Percentiles rank a stretch among this genome's conserved stretches.
Evolutionary conservation across 1,140 invertebrate genomes (phyloP).

Genomic region (Drosophila simulans): DNA sequence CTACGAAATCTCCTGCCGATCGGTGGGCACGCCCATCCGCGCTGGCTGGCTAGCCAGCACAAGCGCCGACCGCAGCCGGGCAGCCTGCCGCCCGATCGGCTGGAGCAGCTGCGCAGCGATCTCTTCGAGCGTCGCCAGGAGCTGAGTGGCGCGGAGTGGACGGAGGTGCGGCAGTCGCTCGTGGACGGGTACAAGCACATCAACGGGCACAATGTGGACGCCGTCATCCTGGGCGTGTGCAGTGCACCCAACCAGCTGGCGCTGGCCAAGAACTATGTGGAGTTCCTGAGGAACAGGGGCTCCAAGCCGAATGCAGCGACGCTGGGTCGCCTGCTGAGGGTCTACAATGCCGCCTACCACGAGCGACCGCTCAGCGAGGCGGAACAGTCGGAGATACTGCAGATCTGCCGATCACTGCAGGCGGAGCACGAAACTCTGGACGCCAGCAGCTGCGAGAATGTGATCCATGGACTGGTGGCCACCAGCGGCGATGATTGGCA

Average conservation of each 20-base stretch:
- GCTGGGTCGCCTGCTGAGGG: conserved; percentile 85
- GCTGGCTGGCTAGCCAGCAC: conserved; percentile 49
- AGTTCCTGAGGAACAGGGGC: conserved; percentile 85
- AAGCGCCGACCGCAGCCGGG: conserved; percentile 48
- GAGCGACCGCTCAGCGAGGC: conserved; percentile 78
- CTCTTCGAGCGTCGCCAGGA: conserved; percentile 42
- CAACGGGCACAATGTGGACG: conserved; percentile 86
- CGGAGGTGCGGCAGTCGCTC: conserved; percentile 40
- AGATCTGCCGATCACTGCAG: conserved; percentile 86
- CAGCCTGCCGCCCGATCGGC: conserved; percentile 42
- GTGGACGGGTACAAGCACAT: conserved; percentile 68
- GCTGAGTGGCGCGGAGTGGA: conserved; percentile 58
- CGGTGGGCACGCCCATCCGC: not conserved
- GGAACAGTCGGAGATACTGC: conserved; percentile 86
- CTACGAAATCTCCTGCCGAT: conserved; percentile 23
- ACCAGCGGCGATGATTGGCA: conserved; percentile 87
- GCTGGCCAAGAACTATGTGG: conserved; percentile 86
- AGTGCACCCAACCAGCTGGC: conserved; percentile 81
- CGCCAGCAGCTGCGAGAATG: conserved; percentile 85
- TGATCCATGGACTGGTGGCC: conserved; percentile 87
- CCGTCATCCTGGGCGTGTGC: conserved; percentile 86
- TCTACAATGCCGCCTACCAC: conserved; percentile 85
- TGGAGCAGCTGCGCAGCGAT: conserved; percentile 53
- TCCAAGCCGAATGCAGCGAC: conserved; percentile 86
- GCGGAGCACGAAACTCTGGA: conserved; percentile 87